These are phyloP conservation scores for Sesamia nonagrioides DNA, from an alignment of 1,140 invertebrate species.

Conservation along the genomic window DNA sequence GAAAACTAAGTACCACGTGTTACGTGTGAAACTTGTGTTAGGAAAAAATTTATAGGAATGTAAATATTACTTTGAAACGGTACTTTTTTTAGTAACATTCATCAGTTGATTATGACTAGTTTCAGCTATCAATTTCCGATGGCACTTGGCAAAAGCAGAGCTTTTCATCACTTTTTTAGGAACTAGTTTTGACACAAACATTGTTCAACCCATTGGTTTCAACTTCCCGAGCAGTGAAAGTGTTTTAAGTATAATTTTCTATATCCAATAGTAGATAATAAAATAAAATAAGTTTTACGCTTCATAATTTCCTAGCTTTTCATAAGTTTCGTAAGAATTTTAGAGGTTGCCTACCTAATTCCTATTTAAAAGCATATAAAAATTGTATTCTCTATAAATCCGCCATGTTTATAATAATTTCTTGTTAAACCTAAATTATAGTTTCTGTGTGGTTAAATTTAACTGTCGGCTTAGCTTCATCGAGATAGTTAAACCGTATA, in stretches of 20 bases:
- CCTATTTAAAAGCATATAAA: constrained; percentile 6
- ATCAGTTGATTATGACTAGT: no score
- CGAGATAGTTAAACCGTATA: constrained; percentile 37
- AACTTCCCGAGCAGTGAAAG: no score
- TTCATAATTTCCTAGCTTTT: not conserved
- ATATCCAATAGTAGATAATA: no score
- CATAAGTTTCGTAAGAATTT: not conserved
- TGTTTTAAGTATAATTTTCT: no score
- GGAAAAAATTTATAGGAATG: no score
- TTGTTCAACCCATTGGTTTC: no score
- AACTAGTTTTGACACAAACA: no score
- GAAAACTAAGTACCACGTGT: constrained; percentile 7
- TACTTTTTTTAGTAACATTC: not conserved
- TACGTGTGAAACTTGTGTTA: not conserved
- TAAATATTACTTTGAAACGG: not conserved
- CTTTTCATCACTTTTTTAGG: no score
- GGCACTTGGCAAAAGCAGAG: no score
- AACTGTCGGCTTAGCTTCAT: constrained; percentile 38
- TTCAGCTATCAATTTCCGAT: no score
- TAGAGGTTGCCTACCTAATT: not conserved
- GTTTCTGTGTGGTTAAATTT: constrained; percentile 30
- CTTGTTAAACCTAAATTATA: constrained; percentile 43
- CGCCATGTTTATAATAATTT: constrained; percentile 24
- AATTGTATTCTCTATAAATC: constrained; percentile 3
- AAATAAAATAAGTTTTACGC: not conserved